Conservation (phyloP, 2,113 vertebrate species). For the Conger conger region DNA sequence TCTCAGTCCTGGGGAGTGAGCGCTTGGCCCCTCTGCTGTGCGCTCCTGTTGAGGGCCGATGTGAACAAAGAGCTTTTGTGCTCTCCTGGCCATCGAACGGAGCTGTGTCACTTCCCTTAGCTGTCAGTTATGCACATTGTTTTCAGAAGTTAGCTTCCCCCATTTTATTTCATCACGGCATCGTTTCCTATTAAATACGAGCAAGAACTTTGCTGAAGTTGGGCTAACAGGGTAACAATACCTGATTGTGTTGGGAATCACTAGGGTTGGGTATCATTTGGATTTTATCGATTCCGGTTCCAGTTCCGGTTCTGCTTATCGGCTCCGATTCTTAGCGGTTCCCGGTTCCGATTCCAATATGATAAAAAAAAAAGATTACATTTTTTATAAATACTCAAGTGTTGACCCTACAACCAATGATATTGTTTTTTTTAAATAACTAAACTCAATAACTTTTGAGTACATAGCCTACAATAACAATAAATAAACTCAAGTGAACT, state of each 20-base stretch:
- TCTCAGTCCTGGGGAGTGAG: not conserved
- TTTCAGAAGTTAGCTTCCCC: not conserved
- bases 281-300: no score
- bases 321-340: no score
- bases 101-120: constrained; percentile 9
- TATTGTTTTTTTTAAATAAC: no score
- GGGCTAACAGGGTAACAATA: not conserved
- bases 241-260: not conserved
- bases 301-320: no score
- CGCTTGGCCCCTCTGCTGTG: constrained; percentile 27
- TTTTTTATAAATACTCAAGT: no score
- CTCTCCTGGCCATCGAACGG: constrained; percentile 14
- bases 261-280: no score
- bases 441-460: no score
- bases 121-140: constrained; percentile 25
- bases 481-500: no score
- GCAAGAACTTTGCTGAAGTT: constrained; percentile 9
- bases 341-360: no score
- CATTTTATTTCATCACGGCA: not conserved
- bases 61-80: constrained; percentile 28
- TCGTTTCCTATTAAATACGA: constrained; percentile 22
- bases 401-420: no score
- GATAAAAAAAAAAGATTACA: no score
- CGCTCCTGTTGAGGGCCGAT: not conserved
- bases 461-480: no score